Percentiles rank a stretch among this genome's conserved stretches.
phyloP scores from a whole-genome alignment of 2,113 vertebrate species.

The pig (Sus scrofa) region DNA sequence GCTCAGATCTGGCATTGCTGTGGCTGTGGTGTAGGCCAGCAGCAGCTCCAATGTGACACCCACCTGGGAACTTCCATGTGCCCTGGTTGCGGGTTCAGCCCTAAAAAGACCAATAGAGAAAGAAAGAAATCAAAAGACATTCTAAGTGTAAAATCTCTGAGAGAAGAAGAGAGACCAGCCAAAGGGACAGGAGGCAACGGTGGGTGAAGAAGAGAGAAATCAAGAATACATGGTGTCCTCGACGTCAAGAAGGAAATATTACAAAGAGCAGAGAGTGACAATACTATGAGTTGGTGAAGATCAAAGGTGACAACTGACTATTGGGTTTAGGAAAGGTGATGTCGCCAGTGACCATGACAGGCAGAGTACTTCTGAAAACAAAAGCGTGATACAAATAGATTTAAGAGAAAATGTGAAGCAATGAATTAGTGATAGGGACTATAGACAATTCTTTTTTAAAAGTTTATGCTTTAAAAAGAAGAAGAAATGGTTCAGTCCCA shows the following conservation, averaged over 20 bases:
- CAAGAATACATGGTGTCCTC: neutral
- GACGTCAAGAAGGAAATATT: neutral
- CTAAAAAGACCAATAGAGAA: too few species aligned
- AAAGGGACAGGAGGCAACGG: neutral
- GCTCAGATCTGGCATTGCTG: too few species aligned
- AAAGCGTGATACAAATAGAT: neutral
- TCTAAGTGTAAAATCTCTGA: neutral
- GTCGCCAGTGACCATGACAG: neutral
- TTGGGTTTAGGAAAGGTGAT: neutral
- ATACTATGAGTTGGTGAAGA: neutral
- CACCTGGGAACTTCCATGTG: too few species aligned
- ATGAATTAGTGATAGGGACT: neutral
- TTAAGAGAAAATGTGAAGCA: constrained; percentile 5
- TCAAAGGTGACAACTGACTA: neutral
- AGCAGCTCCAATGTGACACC: too few species aligned
- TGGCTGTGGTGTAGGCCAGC: too few species aligned
- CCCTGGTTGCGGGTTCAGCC: too few species aligned
- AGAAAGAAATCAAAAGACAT: neutral
- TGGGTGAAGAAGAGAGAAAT: neutral
- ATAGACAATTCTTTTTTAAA: neutral
- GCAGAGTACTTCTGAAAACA: neutral
- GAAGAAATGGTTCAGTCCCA: constrained; percentile 44
- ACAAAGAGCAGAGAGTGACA: neutral
- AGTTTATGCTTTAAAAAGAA: neutral
- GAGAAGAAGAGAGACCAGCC: neutral